Evolutionary conservation across 1,140 invertebrate genomes (phyloP), one percentile per base, ranked within the genome.

Genomic region (Atta cephalotes): DNA sequence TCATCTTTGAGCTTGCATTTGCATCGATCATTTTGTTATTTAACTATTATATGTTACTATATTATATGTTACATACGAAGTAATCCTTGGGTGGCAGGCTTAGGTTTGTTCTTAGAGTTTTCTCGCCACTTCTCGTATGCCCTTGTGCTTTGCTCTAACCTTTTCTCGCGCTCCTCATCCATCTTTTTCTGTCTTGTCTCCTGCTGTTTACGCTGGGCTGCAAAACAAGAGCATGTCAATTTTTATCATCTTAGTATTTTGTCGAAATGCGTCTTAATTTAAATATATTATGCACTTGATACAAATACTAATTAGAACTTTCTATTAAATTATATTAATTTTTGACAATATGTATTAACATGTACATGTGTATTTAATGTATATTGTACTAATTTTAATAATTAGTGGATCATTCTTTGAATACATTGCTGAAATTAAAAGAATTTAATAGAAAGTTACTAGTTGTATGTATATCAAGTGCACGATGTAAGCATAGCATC

Each of bases 61-160:
- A 71, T 68, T 35, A 10, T 71, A 65, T 16, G 12, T 31, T 82
- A 94, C 94, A 91, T 88, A 95, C 95, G 93, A 51, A 95, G 81
- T 62, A 95, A 87, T 85, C 95, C 93, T 88, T 95, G 95, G 0
- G 95, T 95, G 1, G 94, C 93, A 3, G 95, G 95, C 76, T 89
- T 94, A 9, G 94, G 93, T 74, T 78, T 91, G 56, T 90, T 92
- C 86, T 92, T 95, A 9, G 94, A 92, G 12, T 89, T 94, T 78
- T 94, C 89, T n/a, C 78, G 85, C 95, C 94, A 95, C 39, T 92
- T 91, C 39, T 93, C 89, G 71, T 94, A 95, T 53, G 95, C 95
- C n/a, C 90, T 92, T 1, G 78, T 45, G 77, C 92, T 94, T 18
- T 93, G 82, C 35, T 93, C 90, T 0, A 93, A 14, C 45, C 92